Evolutionary conservation across 2,888 invertebrate species (phyloP).

Genomic region (Drymonia ruficornis): DNA sequence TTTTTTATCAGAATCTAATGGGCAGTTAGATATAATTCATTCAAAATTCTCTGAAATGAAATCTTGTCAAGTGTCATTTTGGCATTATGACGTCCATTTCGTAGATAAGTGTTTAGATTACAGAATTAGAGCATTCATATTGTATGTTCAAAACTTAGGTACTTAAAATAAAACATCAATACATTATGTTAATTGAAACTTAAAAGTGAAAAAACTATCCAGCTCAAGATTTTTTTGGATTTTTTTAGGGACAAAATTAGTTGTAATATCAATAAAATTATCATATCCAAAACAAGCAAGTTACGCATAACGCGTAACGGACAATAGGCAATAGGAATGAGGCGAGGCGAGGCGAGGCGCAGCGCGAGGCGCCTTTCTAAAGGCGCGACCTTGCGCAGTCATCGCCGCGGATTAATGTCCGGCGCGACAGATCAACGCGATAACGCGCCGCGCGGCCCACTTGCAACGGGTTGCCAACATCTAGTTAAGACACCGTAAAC

Average conservation of each 20-base stretch:
- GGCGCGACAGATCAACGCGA: constrained; percentile 56
- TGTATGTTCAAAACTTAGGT: neutral
- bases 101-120: neutral
- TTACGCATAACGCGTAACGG: neutral
- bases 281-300: neutral
- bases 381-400: constrained; percentile 60
- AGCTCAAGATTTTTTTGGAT: too few relatives aligned
- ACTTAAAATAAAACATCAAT: too few relatives aligned
- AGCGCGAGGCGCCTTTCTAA: constrained; percentile 55
- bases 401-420: constrained; percentile 40
- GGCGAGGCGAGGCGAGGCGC: constrained; percentile 6
- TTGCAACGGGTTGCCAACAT: constrained; percentile 32
- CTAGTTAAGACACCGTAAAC: neutral
- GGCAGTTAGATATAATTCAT: neutral
- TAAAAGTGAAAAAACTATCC: too few relatives aligned
- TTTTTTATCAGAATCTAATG: neutral
- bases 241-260: too few relatives aligned
- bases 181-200: too few relatives aligned
- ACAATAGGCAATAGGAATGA: constrained; percentile 10
- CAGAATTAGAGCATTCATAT: neutral
- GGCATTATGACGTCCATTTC: neutral
- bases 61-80: neutral
- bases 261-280: too few relatives aligned
- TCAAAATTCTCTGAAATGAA: neutral
- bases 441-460: constrained; percentile 42